These are phyloP conservation scores for Bradysia coprophila DNA, from an alignment of 1,140 invertebrate species.

Conservation along the genomic window DNA sequence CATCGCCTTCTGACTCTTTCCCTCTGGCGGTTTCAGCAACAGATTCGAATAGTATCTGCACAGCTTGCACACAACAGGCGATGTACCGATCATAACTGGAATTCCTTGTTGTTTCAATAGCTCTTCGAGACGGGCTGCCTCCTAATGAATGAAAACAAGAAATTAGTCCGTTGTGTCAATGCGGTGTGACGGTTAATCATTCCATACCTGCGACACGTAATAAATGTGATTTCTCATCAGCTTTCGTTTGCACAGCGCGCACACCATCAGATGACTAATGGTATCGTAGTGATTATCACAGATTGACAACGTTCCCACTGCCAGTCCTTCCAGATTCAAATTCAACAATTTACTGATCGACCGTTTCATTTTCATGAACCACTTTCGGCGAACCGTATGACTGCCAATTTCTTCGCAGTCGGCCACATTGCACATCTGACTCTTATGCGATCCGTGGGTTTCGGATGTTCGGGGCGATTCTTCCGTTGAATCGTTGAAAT, in stretches of 20 bases:
- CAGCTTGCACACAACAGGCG: slow-evolving; percentile 53
- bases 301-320: slow-evolving; percentile 31
- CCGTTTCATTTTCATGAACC: slow-evolving; percentile 51
- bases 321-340: slow-evolving; percentile 15
- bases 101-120: slow-evolving; percentile 40
- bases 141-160: slow-evolving; percentile 22
- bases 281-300: slow-evolving; percentile 38
- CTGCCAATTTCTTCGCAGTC: slow-evolving; percentile 40
- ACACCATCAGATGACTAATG: slow-evolving; percentile 50
- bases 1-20: slow-evolving; percentile 32
- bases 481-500: background rate
- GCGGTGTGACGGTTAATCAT: no score
- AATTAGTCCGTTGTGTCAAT: no score
- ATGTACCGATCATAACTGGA: slow-evolving; percentile 35
- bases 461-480: background rate
- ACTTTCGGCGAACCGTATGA: slow-evolving; percentile 54
- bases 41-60: slow-evolving; percentile 57
- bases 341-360: slow-evolving; percentile 42
- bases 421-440: slow-evolving; percentile 7
- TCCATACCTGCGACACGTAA: slow-evolving; percentile 30
- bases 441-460: background rate
- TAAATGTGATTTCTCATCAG: slow-evolving; percentile 47
- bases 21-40: slow-evolving; percentile 36
- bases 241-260: slow-evolving; percentile 51
- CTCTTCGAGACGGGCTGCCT: slow-evolving; percentile 45